These are phyloP conservation scores for Siderastrea siderea DNA, from an alignment of 92 coral and sea anemone species.

Conservation along the genomic window DNA sequence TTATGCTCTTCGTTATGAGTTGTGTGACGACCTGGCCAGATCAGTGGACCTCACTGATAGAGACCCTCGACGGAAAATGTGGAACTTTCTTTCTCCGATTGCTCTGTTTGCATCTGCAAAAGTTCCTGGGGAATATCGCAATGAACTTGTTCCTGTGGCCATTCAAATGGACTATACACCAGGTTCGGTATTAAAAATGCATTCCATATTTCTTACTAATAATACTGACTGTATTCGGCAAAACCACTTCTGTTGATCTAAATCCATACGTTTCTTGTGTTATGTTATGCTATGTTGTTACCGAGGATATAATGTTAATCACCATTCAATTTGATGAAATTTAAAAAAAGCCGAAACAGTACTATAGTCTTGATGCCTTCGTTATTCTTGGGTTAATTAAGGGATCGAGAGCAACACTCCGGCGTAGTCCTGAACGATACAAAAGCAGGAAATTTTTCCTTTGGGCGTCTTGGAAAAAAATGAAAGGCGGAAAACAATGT, in stretches of 20 bases:
- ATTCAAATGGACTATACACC: constrained; percentile 70
- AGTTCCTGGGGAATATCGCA: neutral
- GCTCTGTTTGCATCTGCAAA: constrained; percentile 70
- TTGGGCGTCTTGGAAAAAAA: no score
- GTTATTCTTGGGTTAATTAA: no score
- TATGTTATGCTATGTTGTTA: no score
- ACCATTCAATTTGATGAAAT: no score
- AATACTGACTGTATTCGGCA: neutral
- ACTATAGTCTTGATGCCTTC: no score
- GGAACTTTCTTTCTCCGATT: constrained; percentile 73
- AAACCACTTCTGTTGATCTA: neutral
- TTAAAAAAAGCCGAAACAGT: no score
- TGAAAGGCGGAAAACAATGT: no score
- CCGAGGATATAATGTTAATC: no score
- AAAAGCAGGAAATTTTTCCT: no score
- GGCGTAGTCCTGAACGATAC: no score
- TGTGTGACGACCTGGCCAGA: constrained; percentile 57
- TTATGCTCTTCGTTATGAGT: constrained; percentile 70
- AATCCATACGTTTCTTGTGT: no score
- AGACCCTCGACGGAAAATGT: constrained; percentile 63
- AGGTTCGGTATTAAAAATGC: constrained; percentile 18
- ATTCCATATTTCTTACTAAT: neutral
- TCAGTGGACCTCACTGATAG: constrained; percentile 58
- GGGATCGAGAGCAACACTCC: no score
- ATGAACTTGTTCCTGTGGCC: constrained; percentile 75